Evolutionary conservation across 2,888 invertebrate genomes (phyloP).

Genomic region (Toxonevra muliebris): DNA sequence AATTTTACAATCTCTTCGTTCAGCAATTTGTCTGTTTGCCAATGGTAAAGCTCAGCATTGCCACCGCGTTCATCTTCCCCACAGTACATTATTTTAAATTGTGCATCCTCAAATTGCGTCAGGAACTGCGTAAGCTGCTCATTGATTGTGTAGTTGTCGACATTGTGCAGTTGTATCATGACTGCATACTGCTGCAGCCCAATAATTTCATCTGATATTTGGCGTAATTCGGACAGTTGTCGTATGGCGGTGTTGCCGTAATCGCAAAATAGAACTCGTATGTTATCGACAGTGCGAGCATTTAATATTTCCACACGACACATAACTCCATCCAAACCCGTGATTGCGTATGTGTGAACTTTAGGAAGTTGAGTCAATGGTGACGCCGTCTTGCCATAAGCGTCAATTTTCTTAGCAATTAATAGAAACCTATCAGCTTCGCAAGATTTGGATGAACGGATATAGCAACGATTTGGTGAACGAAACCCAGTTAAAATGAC

Average conservation of each 20-base stretch:
- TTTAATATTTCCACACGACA: conserved; percentile 40
- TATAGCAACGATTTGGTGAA: conserved; percentile 38
- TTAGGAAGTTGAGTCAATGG: conserved; percentile 33
- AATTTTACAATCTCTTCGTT: conserved; percentile 37
- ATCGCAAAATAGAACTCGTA: conserved; percentile 41
- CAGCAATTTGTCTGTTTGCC: conserved; percentile 32
- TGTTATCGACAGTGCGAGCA: conserved; percentile 32
- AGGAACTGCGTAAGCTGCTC: conserved; percentile 30
- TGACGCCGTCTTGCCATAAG: conserved; percentile 36
- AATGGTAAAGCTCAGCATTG: conserved; percentile 12
- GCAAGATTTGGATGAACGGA: conserved; percentile 28
- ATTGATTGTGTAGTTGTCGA: conserved; percentile 27
- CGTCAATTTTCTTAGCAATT: conserved; percentile 35
- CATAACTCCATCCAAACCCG: conserved; percentile 34
- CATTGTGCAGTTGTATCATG: conserved; percentile 29
- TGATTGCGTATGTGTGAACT: conserved; percentile 40
- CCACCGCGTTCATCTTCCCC: conserved; percentile 19
- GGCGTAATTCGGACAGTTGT: conserved; percentile 39
- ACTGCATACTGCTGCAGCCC: conserved; percentile 35
- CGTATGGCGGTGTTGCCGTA: conserved; percentile 38
- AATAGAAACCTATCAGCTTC: conserved; percentile 33
- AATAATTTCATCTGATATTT: conserved; percentile 38
- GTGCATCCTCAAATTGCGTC: conserved; percentile 36
- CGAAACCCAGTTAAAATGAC: conserved; percentile 37
- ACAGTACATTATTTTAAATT: conserved; percentile 34